A percentile compares a stretch with the other conserved stretches of the same genome.
These are phyloP conservation scores for Phaethornis superciliosus DNA, from an alignment of 2,113 vertebrate species.

Conservation along the genomic window DNA sequence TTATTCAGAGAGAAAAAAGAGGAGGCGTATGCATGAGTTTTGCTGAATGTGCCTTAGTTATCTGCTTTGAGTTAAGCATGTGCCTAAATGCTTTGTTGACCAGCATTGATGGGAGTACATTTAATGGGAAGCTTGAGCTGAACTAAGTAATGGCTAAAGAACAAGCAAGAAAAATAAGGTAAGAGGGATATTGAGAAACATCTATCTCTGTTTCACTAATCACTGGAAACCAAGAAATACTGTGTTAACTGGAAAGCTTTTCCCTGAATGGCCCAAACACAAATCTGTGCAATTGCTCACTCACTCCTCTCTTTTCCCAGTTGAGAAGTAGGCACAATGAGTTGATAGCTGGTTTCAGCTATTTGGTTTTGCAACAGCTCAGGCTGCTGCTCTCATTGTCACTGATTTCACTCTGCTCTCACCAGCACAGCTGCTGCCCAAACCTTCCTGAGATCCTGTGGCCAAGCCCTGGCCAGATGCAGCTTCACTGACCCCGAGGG, in stretches of 20 bases:
- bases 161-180: neutral
- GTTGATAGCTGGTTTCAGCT: neutral
- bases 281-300: neutral
- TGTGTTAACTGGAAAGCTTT: neutral
- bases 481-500: neutral
- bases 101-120: neutral
- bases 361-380: neutral
- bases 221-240: neutral
- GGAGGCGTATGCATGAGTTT: neutral
- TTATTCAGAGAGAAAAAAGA: neutral
- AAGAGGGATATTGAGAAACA: neutral
- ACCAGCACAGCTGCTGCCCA: neutral
- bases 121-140: neutral
- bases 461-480: neutral
- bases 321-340: neutral
- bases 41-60: neutral
- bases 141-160: neutral
- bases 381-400: neutral
- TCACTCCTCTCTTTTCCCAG: neutral
- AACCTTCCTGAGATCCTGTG: neutral
- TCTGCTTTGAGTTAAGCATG: neutral
- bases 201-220: neutral
- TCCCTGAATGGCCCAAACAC: neutral
- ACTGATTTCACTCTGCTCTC: neutral
- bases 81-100: slow-evolving; percentile 26